Base-by-base conservation (phyloP, 2,797 vertebrate genomes). In the Pseudomugil gertrudae region DNA sequence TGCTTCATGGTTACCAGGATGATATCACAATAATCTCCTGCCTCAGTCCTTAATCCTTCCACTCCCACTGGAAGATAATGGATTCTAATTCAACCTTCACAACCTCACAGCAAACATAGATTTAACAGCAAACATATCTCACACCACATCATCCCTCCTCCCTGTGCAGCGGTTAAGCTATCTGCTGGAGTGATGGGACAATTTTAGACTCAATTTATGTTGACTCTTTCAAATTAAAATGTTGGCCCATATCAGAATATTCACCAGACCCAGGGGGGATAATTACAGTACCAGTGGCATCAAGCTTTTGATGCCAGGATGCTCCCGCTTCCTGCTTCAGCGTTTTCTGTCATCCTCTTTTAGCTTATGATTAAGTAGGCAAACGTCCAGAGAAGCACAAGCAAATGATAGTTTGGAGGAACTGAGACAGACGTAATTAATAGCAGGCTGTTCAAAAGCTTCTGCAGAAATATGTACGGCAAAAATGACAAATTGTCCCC, bases 351-450 rank as follows among this genome's bases (percentile, higher is more conserved):
- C 68, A 27, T 63, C 32, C 69, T 76, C 35, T 48, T 80, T 75
- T 66, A 79, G 65, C 60, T 83, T 47, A 38, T 73, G 74, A 85
- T 85, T 77, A 77, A 73, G 40, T 29, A n/a, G 57, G 58, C 29
- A 47, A 66, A 60, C 63, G 69, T 68, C 57, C 47, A 38, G 57
- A 76, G 80, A 72, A 80, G 70, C 19, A 52, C 55, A 33, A 69
- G 80, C 60, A 61, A 73, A 69, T 63, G 74, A 80, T 81, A 13
- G 43, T 69, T 84, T 3, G 30, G 56, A 53, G 75, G 59, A 69
- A 74, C 58, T 4, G 62, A 72, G 82, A 64, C 80, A 55, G 74
- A 54, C 15, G 6, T 75, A 84, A 85, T 85, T 82, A 82, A 87
- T 84, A 70, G 67, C 52, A 11, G 69, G 61, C 59, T 62, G 57